Percentiles rank a stretch among this genome's conserved stretches.
Evolutionary conservation across 37 sponge, comb jelly and placozoan genomes (phyloP).

Genomic region (Chondrosia reniformis): DNA sequence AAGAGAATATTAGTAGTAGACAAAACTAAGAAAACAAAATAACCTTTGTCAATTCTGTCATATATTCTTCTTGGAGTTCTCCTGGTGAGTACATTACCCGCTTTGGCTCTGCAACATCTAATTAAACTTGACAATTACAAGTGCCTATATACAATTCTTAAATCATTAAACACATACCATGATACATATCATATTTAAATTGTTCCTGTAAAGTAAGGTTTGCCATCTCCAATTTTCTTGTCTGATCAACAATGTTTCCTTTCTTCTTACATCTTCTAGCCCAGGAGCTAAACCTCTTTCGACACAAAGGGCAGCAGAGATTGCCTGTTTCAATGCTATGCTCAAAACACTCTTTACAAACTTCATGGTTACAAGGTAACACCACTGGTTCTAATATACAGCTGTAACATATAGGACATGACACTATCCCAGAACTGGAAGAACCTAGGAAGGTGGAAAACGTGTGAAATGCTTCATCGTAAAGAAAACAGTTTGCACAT

Average conservation of each 20-base stretch:
- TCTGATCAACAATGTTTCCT: constrained; percentile 21
- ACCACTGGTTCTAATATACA: constrained; percentile 33
- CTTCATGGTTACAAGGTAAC: constrained; percentile 42
- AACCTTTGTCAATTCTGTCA: too few species aligned
- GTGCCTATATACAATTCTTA: too few species aligned
- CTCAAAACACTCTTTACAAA: constrained; percentile 36
- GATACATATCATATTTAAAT: neutral
- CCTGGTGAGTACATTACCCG: too few species aligned
- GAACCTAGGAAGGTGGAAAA: too few species aligned
- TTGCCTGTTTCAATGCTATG: constrained; percentile 27
- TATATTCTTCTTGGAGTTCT: too few species aligned
- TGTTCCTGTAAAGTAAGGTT: neutral
- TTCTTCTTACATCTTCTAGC: constrained; percentile 23
- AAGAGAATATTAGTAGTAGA: too few species aligned
- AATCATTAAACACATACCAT: neutral
- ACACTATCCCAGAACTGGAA: too few species aligned
- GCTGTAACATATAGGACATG: constrained; percentile 42
- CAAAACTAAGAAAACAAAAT: too few species aligned
- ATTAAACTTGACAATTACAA: too few species aligned
- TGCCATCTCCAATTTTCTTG: constrained; percentile 26
- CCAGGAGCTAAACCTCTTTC: constrained; percentile 48
- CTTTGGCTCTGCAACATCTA: too few species aligned
- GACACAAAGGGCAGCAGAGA: constrained; percentile 47
- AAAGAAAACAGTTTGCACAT: too few species aligned
- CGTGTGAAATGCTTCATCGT: too few species aligned